Evolutionary conservation across 2,797 vertebrate genomes (phyloP), one percentile per base, ranked within the genome.

Genomic region (Sebastes kiyomatsui): DNA sequence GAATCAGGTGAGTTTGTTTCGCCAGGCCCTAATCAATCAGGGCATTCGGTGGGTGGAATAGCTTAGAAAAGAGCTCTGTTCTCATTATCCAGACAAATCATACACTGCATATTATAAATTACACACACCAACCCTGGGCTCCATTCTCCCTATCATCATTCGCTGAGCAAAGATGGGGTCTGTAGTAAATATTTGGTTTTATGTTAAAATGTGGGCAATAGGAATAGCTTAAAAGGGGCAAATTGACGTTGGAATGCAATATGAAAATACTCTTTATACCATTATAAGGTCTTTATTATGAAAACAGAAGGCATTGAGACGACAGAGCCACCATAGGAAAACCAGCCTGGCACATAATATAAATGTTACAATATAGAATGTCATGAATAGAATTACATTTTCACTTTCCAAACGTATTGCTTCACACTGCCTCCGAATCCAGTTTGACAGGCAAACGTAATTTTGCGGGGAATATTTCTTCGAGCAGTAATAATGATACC

Each of bases 11-110:
- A 85, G 93, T 94, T 93, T 92, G 89, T 94, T 92, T 93, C 75
- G 33, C 83, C 86, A 66, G 81, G 85, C 64, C 52, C 84, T 93
- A 95, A 96, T 95, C 94, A 95, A 96, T 96, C 94, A 95, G 82
- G 72, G 85, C 91, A 81, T 82, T 86, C 81, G 27, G 92, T 90
- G 91, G 93, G 92, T 88, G 93, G 90, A 92, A 83, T 82, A 58
- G 87, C 86, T 89, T 87, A 68, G 64, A 92, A 92, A 92, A 92
- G 81, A 78, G 89, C 92, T 94, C 90, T 90, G 87, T 91, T 93
- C 92, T 95, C 95, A 96, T 96, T 95, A 95, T 76, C 70, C 68
- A 76, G 88, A 94, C 93, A 95, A 94, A 95, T 93, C 93, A 94
- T 90, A 91, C 77, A 89, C 84, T 77, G 83, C 83, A 81, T 84